Percentiles rank a stretch among this genome's conserved stretches.
These are phyloP conservation scores for Eupelmus urozonus DNA, from an alignment of 2,888 invertebrate species.

Conservation along the genomic window DNA sequence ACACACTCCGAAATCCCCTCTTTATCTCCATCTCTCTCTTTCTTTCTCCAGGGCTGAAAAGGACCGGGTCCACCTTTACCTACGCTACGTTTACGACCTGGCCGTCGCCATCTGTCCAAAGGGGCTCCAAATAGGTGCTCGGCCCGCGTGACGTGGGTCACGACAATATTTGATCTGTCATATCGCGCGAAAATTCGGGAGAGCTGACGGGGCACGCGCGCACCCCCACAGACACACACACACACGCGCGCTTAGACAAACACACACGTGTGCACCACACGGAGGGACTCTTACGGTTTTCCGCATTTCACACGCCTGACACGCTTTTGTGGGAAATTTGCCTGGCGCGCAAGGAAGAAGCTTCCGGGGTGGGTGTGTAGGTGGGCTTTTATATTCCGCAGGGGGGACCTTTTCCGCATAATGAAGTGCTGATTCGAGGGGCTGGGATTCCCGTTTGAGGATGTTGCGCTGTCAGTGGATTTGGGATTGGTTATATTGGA, in stretches of 20 bases:
- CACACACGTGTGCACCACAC: too few relatives aligned
- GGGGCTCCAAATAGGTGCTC: too few relatives aligned
- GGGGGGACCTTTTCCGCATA: neutral
- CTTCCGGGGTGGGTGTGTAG: neutral
- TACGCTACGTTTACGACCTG: constrained; percentile 34
- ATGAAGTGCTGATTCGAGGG: constrained; percentile 16
- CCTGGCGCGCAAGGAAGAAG: neutral
- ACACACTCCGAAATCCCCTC: constrained; percentile 51
- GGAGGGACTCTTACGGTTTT: constrained; percentile 13
- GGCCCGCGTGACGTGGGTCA: constrained; percentile 56
- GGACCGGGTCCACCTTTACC: neutral
- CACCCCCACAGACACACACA: neutral
- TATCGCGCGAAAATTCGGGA: neutral
- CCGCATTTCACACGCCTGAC: constrained; percentile 29
- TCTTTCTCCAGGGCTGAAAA: neutral
- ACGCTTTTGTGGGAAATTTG: constrained; percentile 11
- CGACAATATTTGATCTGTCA: constrained; percentile 52
- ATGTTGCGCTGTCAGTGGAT: neutral
- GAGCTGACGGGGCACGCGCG: neutral
- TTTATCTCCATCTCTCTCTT: constrained; percentile 35
- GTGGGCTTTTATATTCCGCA: neutral
- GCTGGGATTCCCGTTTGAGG: neutral
- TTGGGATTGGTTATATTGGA: neutral
- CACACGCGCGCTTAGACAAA: too few relatives aligned
- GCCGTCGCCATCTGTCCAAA: constrained; percentile 33